A percentile compares a stretch with the other conserved stretches of the same genome.
Conservation (phyloP, 2,113 vertebrate genomes). For the Zosterops pallidus region DNA sequence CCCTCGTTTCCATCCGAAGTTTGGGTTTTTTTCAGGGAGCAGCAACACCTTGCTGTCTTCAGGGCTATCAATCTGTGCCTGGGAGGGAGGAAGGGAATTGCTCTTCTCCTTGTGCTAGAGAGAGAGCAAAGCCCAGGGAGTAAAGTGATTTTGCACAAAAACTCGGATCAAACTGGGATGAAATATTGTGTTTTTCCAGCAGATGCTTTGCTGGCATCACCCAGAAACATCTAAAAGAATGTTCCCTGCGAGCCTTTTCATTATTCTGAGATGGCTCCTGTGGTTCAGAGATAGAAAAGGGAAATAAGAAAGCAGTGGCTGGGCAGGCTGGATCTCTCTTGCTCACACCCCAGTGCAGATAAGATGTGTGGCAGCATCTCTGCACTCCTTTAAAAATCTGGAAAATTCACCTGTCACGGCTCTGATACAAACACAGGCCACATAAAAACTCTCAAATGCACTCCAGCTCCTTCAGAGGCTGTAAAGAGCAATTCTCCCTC, state of each 20-base stretch:
- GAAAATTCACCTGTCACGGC: not conserved
- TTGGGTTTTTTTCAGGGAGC: not conserved
- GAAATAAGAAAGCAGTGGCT: not conserved
- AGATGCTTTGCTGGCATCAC: not conserved
- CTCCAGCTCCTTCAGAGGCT: not conserved
- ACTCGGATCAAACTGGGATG: not conserved
- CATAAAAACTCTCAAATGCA: not conserved
- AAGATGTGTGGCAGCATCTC: not conserved
- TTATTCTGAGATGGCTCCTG: not conserved
- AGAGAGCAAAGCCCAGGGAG: not conserved
- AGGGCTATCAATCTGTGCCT: not conserved
- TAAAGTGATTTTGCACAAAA: not conserved
- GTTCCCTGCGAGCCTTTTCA: not conserved
- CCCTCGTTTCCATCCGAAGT: fast-evolving
- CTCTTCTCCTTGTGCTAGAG: not conserved
- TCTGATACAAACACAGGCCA: not conserved
- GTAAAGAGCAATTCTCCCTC: not conserved
- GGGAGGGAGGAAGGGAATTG: not conserved
- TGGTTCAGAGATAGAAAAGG: not conserved
- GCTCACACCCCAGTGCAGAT: not conserved
- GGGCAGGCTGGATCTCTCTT: not conserved
- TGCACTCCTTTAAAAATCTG: not conserved
- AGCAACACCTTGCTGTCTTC: not conserved
- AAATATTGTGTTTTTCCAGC: not conserved
- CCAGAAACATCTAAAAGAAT: not conserved